Conservation (phyloP, 2,797 vertebrate species). For the Octomys mimax region DNA sequence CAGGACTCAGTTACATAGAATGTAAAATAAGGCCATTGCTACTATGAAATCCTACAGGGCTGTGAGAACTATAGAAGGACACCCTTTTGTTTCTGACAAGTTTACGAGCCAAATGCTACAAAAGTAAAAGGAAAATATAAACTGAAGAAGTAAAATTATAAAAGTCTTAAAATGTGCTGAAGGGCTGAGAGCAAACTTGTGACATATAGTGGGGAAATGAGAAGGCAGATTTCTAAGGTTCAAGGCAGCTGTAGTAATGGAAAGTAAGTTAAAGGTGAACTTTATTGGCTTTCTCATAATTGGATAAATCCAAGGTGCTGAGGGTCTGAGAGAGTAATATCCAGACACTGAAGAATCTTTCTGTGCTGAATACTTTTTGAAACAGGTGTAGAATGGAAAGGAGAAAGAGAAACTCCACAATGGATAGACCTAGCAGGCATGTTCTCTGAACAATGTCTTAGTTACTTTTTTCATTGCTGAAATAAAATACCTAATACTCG, state of each 20-base stretch:
- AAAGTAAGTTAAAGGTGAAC: neutral
- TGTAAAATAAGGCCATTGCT: conserved; percentile 42
- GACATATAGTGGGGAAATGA: conserved; percentile 6
- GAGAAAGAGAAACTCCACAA: neutral
- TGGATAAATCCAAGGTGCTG: neutral
- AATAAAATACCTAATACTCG: neutral
- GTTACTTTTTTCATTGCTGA: neutral
- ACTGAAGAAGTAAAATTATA: conserved; percentile 25
- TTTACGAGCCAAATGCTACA: conserved; percentile 36
- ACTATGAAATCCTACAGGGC: neutral
- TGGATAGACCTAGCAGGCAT: neutral
- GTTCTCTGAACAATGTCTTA: neutral
- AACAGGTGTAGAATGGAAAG: neutral
- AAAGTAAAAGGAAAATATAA: conserved; percentile 50
- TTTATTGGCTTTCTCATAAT: neutral
- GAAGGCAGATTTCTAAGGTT: neutral
- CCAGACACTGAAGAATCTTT: conserved; percentile 28
- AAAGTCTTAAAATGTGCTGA: conserved; percentile 29
- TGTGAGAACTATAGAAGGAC: conserved; percentile 53
- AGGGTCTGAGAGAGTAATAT: neutral
- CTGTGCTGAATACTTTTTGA: neutral
- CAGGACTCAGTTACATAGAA: neutral
- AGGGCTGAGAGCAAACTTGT: neutral
- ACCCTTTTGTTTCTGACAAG: conserved; percentile 66
- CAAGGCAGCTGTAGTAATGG: neutral